A percentile compares a stretch with the other conserved stretches of the same genome.
Evolutionary conservation across 2,113 vertebrate genomes (phyloP).

Genomic region (Halichoeres trimaculatus): DNA sequence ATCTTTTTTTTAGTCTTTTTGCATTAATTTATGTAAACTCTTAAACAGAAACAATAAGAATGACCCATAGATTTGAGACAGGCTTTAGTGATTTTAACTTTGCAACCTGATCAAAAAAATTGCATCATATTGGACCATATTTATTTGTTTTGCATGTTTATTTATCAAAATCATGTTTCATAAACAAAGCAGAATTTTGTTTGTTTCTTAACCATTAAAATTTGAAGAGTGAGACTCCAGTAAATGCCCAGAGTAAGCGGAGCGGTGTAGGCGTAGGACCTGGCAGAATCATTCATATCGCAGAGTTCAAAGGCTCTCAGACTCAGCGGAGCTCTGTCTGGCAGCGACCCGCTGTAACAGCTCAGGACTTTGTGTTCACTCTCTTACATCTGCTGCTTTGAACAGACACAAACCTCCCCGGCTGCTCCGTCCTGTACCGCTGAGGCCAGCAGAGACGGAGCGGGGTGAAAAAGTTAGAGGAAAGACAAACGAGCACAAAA

Average conservation of each 20-base stretch:
- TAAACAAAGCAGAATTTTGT: no score
- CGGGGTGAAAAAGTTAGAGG: background rate
- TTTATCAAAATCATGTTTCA: no score
- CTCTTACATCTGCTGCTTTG: slow-evolving; percentile 45
- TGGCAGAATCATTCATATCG: background rate
- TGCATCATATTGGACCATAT: no score
- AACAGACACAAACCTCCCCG: slow-evolving; percentile 14
- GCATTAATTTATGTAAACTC: no score
- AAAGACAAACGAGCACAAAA: slow-evolving; percentile 31
- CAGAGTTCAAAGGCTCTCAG: background rate
- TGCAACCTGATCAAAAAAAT: no score
- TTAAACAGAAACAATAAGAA: no score
- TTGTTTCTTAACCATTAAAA: no score
- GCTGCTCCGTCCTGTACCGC: background rate
- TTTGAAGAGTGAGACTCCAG: no score
- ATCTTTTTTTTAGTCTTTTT: no score
- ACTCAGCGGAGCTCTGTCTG: background rate
- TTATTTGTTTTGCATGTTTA: no score
- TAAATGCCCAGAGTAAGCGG: background rate
- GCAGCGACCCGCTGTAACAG: slow-evolving; percentile 8
- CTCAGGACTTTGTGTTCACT: slow-evolving; percentile 5
- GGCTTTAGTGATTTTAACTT: no score
- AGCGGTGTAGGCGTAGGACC: background rate
- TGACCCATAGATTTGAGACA: no score
- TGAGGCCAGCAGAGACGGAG: slow-evolving; percentile 5